Percentiles rank a stretch among this genome's conserved stretches.
These are phyloP conservation scores for Cyphomyrus discorhynchus DNA, from an alignment of 2,113 vertebrate species.

Conservation along the genomic window DNA sequence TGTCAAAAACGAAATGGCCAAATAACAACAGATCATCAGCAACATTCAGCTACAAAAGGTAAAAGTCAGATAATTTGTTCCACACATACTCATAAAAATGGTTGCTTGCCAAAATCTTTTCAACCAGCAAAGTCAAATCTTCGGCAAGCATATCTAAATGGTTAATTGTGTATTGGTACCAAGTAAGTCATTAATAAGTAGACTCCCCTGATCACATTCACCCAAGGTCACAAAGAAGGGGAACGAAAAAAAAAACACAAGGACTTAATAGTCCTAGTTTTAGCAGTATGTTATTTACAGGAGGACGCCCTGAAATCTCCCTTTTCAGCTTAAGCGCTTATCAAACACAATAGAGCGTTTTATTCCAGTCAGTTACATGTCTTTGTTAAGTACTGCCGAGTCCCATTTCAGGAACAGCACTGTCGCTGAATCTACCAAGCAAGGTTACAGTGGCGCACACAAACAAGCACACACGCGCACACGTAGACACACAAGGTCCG, in stretches of 20 bases:
- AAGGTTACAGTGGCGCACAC: neutral
- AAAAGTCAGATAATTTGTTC: neutral
- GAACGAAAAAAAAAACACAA: neutral
- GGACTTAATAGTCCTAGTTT: neutral
- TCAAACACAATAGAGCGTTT: neutral
- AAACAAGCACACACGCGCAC: neutral
- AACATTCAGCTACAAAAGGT: neutral
- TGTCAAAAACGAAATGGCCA: neutral
- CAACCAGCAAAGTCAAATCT: neutral
- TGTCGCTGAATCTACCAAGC: neutral
- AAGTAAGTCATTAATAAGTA: constrained; percentile 13
- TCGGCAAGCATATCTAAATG: neutral
- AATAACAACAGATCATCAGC: neutral
- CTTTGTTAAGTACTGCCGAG: neutral
- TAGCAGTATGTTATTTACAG: neutral
- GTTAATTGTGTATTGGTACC: neutral
- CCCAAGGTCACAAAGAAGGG: neutral
- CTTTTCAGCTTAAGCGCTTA: neutral
- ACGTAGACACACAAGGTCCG: neutral
- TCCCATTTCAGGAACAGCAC: constrained; percentile 13
- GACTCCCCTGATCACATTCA: neutral
- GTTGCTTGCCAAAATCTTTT: neutral
- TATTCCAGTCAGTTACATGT: neutral
- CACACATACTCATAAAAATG: neutral
- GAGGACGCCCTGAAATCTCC: neutral